These are phyloP conservation scores for Holothuria scabra DNA, from an alignment of 53 echinoderm and acorn worm species.

Conservation along the genomic window DNA sequence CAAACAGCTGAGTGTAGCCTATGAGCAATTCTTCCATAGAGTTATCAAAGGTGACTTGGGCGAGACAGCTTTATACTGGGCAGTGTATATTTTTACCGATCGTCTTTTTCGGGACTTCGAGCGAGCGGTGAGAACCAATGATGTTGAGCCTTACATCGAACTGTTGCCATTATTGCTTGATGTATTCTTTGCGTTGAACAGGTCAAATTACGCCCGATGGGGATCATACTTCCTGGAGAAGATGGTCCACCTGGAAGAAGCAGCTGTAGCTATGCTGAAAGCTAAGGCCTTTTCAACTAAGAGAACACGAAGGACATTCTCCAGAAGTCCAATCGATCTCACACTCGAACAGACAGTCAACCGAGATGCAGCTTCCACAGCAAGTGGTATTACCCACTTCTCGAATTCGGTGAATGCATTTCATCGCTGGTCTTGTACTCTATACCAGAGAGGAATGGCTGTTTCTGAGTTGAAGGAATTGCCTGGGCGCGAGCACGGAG, in stretches of 20 bases:
- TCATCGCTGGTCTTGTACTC: constrained; percentile 54
- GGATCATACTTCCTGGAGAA: constrained; percentile 40
- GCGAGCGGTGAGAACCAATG: constrained; percentile 58
- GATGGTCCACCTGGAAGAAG: background rate
- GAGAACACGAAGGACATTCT: constrained; percentile 24
- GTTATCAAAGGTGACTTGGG: constrained; percentile 29
- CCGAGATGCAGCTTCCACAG: constrained; percentile 47
- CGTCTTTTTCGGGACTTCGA: constrained; percentile 46
- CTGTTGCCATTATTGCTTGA: constrained; percentile 48
- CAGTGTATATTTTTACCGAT: constrained; percentile 50
- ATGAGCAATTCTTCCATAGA: constrained; percentile 45
- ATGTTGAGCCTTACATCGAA: constrained; percentile 44
- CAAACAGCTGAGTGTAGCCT: constrained; percentile 8
- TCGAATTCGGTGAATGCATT: constrained; percentile 49
- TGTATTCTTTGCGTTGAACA: constrained; percentile 58
- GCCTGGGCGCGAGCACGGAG: constrained; percentile 26
- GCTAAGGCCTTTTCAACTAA: constrained; percentile 45
- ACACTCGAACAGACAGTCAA: constrained; percentile 57
- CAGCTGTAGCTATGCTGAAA: constrained; percentile 8
- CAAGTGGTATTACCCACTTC: constrained; percentile 47
- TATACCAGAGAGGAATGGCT: constrained; percentile 45
- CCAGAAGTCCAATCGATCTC: constrained; percentile 53
- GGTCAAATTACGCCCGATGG: constrained; percentile 71
- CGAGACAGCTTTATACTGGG: constrained; percentile 56
- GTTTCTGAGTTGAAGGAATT: constrained; percentile 51